Evolutionary conservation across 2,888 invertebrate genomes (phyloP), one percentile per base, ranked within the genome.

Genomic region (Sminthurinus aureus): DNA sequence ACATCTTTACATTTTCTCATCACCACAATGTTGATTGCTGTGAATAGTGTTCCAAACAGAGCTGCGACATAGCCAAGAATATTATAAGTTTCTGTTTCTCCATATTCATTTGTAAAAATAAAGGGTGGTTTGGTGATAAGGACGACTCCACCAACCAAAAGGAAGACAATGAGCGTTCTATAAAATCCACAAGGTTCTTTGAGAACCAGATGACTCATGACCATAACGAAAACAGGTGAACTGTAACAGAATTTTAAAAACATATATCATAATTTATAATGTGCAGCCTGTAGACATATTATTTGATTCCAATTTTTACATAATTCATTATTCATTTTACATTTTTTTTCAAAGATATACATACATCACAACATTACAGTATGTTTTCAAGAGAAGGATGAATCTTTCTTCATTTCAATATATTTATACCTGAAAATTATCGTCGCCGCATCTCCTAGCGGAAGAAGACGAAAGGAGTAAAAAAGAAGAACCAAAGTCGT

Each of bases 401-500:
- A n/a, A n/a, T n/a, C n/a, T n/a, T n/a, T 52, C 13, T 52, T 52
- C 52, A 8, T 67, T n/a, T n/a, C 67, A 67, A 67, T 12, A 13
- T n/a, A 67, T n/a, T 67, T 50, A 11, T 79, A 88, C 88, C 88
- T 89, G 88, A 91, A 91, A 86, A 91, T 91, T 66, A 91, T 91
- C 2, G 91, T 91, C 3, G 91, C 91, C n/a, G 91, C 91, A 89
- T 91, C 91, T 12, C 91, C 91, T 74, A 91, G 86, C n/a, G 91
- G 91, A 83, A 91, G 89, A 76, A 90, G 90, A 76, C 91, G 89
- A 86, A 91, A 91, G 78, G 91, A 91, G 85, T 91, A 91, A 88
- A 91, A 91, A 66, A 91, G 88, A 26, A 91, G 87, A 0, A 91
- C 90, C 20, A 91, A 87, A 0, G 91, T 91, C 80, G 90, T 89